Percentiles rank a stretch among this genome's conserved stretches.
phyloP scores from a whole-genome alignment of 2,113 vertebrate species.

The Ciconia stormi region DNA sequence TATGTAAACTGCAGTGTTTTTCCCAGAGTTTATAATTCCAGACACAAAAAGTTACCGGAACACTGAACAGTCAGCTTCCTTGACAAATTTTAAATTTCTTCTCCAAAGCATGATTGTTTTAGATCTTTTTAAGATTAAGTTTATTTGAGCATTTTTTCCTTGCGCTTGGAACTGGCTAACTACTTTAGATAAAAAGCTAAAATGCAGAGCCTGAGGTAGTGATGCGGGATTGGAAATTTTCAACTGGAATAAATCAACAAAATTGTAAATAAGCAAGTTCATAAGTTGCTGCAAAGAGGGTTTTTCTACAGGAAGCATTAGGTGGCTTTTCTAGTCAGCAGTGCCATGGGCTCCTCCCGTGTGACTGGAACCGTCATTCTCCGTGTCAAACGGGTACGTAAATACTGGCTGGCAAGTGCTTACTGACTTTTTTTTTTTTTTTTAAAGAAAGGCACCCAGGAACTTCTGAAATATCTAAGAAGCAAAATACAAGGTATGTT shows the following conservation, averaged over 20 bases:
- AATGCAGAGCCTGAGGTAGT: background rate
- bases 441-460: constrained; percentile 91
- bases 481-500: constrained; percentile 90
- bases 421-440: background rate
- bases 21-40: background rate
- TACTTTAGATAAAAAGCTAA: background rate
- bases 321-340: background rate
- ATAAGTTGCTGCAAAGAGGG: background rate
- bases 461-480: constrained; percentile 89
- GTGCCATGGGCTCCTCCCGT: background rate
- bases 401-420: background rate
- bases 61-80: background rate
- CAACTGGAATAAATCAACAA: background rate
- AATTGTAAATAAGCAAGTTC: background rate
- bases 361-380: background rate
- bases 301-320: background rate
- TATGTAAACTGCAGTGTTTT: background rate
- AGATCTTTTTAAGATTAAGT: background rate
- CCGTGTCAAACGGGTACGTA: background rate
- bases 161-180: background rate
- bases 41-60: background rate
- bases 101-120: background rate
- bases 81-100: background rate
- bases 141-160: background rate
- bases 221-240: background rate